Evolutionary conservation across 2,888 invertebrate species (phyloP).

Genomic region (Drosophila eohydei): DNA sequence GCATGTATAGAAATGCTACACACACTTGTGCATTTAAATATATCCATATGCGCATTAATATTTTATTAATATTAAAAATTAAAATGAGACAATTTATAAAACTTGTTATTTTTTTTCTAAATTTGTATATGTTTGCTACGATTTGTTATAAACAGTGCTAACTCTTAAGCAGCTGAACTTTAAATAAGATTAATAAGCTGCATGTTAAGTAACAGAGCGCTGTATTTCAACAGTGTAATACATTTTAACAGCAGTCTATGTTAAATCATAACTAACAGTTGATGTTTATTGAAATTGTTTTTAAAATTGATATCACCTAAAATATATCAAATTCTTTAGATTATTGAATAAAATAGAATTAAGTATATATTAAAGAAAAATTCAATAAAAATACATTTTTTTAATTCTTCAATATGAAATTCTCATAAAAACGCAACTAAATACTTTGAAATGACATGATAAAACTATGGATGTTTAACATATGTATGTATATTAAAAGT

Average conservation of each 20-base stretch:
- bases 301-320: too few species aligned
- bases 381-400: background rate
- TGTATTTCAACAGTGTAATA: background rate
- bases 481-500: background rate
- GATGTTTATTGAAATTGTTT: too few species aligned
- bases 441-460: background rate
- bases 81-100: slow-evolving; percentile 1
- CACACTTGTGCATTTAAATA: too few species aligned
- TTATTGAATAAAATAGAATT: background rate
- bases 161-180: background rate
- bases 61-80: background rate
- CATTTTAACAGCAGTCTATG: background rate
- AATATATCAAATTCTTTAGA: too few species aligned
- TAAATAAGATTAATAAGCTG: background rate
- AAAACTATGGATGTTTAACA: background rate
- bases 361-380: background rate
- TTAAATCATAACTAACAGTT: too few species aligned
- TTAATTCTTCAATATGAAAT: background rate
- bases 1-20: too few species aligned
- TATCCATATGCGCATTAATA: background rate
- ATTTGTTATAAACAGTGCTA: background rate
- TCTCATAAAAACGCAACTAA: background rate
- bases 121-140: background rate
- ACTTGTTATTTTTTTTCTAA: background rate
- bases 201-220: background rate